phyloP scores from a whole-genome alignment of 2,797 vertebrate species.

The Chelmon rostratus region DNA sequence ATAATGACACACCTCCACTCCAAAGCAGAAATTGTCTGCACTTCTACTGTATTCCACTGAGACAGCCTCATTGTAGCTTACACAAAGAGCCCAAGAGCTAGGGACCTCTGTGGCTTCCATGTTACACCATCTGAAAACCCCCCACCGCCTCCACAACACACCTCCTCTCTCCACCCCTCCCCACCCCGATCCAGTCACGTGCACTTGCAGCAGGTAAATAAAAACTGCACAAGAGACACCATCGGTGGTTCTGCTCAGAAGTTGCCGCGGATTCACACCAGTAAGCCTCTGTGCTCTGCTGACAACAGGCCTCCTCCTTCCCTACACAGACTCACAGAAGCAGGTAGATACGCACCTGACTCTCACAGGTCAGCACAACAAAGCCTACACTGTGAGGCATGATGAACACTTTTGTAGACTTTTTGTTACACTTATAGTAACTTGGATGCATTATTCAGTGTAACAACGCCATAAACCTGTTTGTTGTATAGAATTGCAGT shows the following conservation, averaged over 20 bases:
- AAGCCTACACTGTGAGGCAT: too few relatives aligned
- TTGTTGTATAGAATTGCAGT: not conserved
- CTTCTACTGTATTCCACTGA: too few relatives aligned
- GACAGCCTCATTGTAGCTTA: too few relatives aligned
- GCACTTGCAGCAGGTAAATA: slow-evolving; percentile 54
- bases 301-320: not conserved
- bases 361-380: not conserved
- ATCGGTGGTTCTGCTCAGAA: not conserved
- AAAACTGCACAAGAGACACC: slow-evolving; percentile 25
- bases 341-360: slow-evolving; percentile 61
- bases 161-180: slow-evolving; percentile 32
- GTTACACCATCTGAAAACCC: too few relatives aligned
- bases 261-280: slow-evolving; percentile 1
- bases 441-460: not conserved
- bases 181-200: slow-evolving; percentile 44
- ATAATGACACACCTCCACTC: too few relatives aligned
- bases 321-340: not conserved
- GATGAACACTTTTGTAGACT: not conserved
- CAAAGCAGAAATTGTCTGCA: too few relatives aligned
- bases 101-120: too few relatives aligned
- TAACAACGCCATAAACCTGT: not conserved
- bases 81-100: too few relatives aligned
- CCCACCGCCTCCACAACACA: not conserved
- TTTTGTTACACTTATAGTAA: too few relatives aligned
- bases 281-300: slow-evolving; percentile 16